These are phyloP conservation scores for Philaethria dido DNA, from an alignment of 2,888 invertebrate genomes.

Conservation along the genomic window DNA sequence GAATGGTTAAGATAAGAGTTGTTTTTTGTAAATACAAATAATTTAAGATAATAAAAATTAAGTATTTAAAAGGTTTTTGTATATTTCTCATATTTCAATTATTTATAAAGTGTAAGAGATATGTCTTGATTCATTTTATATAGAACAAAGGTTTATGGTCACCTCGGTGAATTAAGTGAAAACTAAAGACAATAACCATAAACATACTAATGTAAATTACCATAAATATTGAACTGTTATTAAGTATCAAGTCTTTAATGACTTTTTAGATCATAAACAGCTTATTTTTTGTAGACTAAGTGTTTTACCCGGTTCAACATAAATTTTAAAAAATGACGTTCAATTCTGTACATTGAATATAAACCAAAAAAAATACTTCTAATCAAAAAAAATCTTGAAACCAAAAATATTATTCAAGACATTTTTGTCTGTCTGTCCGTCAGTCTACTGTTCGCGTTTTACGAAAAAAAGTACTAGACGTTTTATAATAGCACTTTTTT, in stretches of 20 bases:
- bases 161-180: neutral
- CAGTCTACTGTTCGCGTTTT: too few relatives aligned
- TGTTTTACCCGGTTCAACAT: neutral
- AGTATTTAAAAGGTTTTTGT: constrained; percentile 29
- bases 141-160: neutral
- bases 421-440: too few relatives aligned
- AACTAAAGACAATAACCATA: constrained; percentile 5
- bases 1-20: neutral
- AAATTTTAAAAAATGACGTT: neutral
- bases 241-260: neutral
- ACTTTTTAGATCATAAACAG: neutral
- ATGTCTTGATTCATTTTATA: constrained; percentile 4
- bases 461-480: too few relatives aligned
- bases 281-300: neutral
- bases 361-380: too few relatives aligned
- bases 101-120: neutral
- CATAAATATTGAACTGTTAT: constrained; percentile 5
- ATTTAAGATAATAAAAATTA: constrained; percentile 26
- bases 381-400: too few relatives aligned
- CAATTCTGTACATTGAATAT: neutral
- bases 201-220: constrained; percentile 7
- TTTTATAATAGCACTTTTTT: too few relatives aligned
- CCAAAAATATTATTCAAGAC: too few relatives aligned
- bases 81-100: neutral
- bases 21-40: constrained; percentile 28